Percentiles rank a stretch among this genome's conserved stretches.
Evolutionary conservation across 2,113 vertebrate genomes (phyloP).

Genomic region (Pangasianodon gigas): DNA sequence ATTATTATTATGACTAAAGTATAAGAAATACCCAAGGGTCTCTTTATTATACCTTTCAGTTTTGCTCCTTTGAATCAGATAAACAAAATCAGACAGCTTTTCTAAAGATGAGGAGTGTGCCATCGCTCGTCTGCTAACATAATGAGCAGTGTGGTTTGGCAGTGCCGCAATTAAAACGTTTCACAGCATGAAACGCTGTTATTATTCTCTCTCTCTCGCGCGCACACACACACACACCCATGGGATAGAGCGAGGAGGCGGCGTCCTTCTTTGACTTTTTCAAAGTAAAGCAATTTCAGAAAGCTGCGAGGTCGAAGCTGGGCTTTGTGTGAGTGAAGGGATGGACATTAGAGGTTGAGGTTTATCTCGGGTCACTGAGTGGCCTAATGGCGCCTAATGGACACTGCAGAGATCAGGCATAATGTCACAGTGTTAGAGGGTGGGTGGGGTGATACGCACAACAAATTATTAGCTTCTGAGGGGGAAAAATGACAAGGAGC

Average conservation of each 20-base stretch:
- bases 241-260: not conserved
- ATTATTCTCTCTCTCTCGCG: constrained; percentile 25
- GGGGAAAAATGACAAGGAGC: not conserved
- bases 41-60: constrained; percentile 21
- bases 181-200: constrained; percentile 42
- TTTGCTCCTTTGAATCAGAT: not conserved
- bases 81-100: constrained; percentile 42
- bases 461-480: not conserved
- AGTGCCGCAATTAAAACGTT: constrained; percentile 52
- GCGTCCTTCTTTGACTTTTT: constrained; percentile 14
- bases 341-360: not conserved
- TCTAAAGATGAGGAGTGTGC: constrained; percentile 22
- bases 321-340: not conserved
- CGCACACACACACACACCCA: not conserved
- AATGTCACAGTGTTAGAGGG: not conserved
- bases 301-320: constrained; percentile 8
- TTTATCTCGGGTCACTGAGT: constrained; percentile 10
- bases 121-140: not conserved
- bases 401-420: constrained; percentile 18
- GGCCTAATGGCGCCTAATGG: not conserved
- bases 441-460: not conserved
- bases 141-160: constrained; percentile 36
- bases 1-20: constrained; percentile 15
- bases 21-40: not conserved
- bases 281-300: constrained; percentile 37